Base-by-base conservation (phyloP, 2,888 invertebrate species). In the Agrochola lychnidis region DNA sequence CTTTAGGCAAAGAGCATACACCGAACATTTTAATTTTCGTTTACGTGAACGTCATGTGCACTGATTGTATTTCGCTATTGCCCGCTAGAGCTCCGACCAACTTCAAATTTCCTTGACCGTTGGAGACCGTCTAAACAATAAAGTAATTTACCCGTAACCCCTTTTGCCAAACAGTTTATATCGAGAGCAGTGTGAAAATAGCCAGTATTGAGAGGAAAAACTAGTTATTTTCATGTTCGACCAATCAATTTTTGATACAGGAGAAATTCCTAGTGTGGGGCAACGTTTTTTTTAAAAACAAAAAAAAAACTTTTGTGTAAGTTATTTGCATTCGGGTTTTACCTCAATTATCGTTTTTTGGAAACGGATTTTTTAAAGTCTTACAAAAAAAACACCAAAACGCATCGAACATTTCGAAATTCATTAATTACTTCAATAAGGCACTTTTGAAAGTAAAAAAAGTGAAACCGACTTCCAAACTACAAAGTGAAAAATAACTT, bases 1-100 rank as follows among this genome's bases (percentile, higher is more conserved):
- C 2, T 1, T 0, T 4, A 30, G 10, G 1, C 42, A 22, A 0
- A 4, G 4, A 19, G 25, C 6, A 45, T 45, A 16, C 1, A 30
- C 2, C 0, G 9, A n/a, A 40, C 3, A 14, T 61, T 40, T 48
- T 4, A 10, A n/a, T 42, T 72, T 30, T 22, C 16, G 5, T 9
- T 5, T 5, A 45, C 16, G 9, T 19, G 1, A 19, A 45, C 42
- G 51, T 45, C 64, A 40, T 12, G 9, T n/a, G 48, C 76, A 75
- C 22, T 56, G 22, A 61, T 61, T 42, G 14, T 22, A 19, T 64
- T 70, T 59, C 19, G 10, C 16, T 45, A 30, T n/a, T 45, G 22
- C 25, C 30, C 6, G 6, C n/a, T 19, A 4, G 12, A 16, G 6
- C 16, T 12, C 16, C 30, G 12, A n/a, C 22, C n/a, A 64, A 40